Base-by-base conservation (phyloP, 2,888 invertebrate genomes). In the Tridacna crocea region DNA sequence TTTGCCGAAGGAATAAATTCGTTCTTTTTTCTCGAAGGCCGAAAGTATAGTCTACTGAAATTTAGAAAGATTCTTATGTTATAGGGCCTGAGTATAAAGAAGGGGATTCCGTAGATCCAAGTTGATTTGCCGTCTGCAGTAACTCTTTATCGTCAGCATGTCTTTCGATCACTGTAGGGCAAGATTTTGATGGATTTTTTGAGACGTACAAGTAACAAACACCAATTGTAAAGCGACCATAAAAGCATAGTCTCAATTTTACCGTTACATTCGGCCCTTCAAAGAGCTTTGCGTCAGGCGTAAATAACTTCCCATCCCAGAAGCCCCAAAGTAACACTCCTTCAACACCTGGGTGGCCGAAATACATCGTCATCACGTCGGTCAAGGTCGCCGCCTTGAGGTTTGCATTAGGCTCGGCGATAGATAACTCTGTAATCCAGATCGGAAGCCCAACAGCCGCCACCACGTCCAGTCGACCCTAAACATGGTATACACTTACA, bases 391-490 rank as follows among this genome's bases (percentile, higher is more conserved):
- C 58, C 13, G 90, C 90, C 68, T 85, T 87, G 24, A 79, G 70
- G 46, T 78, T 72, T n/a, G 75, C 85, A 55, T 88, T 80, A 0
- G 72, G 22, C 12, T 83, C 81, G 0, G 73, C 72, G 6, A 89
- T 72, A 24, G 88, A 81, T 46, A 91, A 80, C 75, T 91, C 91
- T 26, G 91, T 90, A 13, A 90, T 88, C 89, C 89, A 90, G 27
- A 91, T 82, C 0, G 90, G 90, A 10, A 90, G 75, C 6, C 89
- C 89, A 12, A 86, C 82, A 36, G 87, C 82, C 0, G 89, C 86
- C 0, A 90, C 74, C 17, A 66, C 82, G 74, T 89, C 89, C 0
- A 90, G 66, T 0, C 86, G 75, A 47, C 80, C 83, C 90, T 90
- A 68, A 0, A 78, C 77, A 11, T 46, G 17, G 17, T 13, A 72